Conservation (phyloP, 1,140 invertebrate genomes). For the Aphaenogaster rudis region DNA sequence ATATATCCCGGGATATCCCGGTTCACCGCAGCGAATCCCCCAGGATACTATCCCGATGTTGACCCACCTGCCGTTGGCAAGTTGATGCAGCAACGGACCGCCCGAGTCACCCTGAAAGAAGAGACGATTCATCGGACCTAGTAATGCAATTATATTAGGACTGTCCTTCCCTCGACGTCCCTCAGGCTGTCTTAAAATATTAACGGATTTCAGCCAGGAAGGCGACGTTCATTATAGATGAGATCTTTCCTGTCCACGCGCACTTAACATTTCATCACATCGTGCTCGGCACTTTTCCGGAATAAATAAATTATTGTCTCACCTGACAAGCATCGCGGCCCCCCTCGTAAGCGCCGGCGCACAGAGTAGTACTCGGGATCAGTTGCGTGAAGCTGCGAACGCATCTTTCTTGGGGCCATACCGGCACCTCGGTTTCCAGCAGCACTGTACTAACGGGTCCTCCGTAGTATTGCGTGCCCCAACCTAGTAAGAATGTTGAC, state of each 20-base stretch:
- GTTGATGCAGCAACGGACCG: slow-evolving; percentile 92
- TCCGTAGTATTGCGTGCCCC: slow-evolving; percentile 91
- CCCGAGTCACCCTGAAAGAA: slow-evolving; percentile 92
- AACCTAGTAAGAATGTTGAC: slow-evolving; percentile 86
- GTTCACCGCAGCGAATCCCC: slow-evolving; percentile 91
- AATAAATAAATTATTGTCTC: slow-evolving; percentile 60
- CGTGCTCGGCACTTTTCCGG: not conserved
- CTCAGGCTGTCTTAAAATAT: slow-evolving; percentile 21
- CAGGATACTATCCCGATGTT: slow-evolving; percentile 94
- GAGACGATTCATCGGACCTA: not conserved
- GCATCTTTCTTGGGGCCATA: slow-evolving; percentile 93
- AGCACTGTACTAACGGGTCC: slow-evolving; percentile 91
- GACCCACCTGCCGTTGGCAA: slow-evolving; percentile 91
- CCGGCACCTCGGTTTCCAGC: slow-evolving; percentile 92
- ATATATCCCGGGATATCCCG: slow-evolving; percentile 91
- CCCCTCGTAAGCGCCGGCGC: slow-evolving; percentile 91
- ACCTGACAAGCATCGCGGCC: slow-evolving; percentile 94
- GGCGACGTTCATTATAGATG: not conserved
- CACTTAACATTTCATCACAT: slow-evolving; percentile 22
- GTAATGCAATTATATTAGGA: not conserved
- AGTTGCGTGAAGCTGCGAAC: slow-evolving; percentile 89
- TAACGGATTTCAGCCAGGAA: not conserved
- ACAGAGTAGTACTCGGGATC: slow-evolving; percentile 90
- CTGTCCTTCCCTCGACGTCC: not conserved
- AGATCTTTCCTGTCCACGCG: not conserved